These are phyloP conservation scores for Pocillopora damicornis DNA, from an alignment of 64 coral and sea anemone genomes.

Conservation along the genomic window DNA sequence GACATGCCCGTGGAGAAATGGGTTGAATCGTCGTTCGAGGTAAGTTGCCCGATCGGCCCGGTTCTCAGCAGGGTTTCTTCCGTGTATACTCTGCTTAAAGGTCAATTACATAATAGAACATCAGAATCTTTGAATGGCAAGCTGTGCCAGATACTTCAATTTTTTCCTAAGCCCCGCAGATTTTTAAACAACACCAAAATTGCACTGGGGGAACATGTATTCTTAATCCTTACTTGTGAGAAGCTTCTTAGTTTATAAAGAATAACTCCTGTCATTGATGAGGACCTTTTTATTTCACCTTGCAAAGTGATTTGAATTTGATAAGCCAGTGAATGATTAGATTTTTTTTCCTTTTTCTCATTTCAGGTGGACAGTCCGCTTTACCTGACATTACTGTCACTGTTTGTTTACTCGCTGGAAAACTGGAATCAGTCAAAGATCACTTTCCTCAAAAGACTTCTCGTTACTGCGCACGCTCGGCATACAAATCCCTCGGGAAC, in stretches of 20 bases:
- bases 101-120: not conserved
- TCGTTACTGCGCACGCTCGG: slow-evolving; percentile 75
- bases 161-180: too few relatives aligned
- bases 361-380: slow-evolving; percentile 86
- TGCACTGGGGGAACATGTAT: too few relatives aligned
- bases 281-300: too few relatives aligned
- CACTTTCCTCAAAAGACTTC: slow-evolving; percentile 74
- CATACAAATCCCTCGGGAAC: slow-evolving; percentile 55
- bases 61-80: not conserved
- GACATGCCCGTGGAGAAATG: slow-evolving; percentile 79
- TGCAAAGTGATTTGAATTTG: too few relatives aligned
- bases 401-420: slow-evolving; percentile 92
- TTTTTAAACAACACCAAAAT: too few relatives aligned
- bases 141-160: too few relatives aligned
- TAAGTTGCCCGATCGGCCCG: not conserved
- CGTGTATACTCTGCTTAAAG: not conserved
- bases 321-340: not conserved
- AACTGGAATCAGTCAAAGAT: slow-evolving; percentile 77
- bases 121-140: too few relatives aligned
- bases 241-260: not conserved
- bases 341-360: not conserved
- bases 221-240: not conserved
- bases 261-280: not conserved
- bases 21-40: slow-evolving; percentile 82
- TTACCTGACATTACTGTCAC: slow-evolving; percentile 73